Evolutionary conservation across 2,797 vertebrate species (phyloP), one percentile per base, ranked within the genome.

Genomic region (Tiaroga cobitis): DNA sequence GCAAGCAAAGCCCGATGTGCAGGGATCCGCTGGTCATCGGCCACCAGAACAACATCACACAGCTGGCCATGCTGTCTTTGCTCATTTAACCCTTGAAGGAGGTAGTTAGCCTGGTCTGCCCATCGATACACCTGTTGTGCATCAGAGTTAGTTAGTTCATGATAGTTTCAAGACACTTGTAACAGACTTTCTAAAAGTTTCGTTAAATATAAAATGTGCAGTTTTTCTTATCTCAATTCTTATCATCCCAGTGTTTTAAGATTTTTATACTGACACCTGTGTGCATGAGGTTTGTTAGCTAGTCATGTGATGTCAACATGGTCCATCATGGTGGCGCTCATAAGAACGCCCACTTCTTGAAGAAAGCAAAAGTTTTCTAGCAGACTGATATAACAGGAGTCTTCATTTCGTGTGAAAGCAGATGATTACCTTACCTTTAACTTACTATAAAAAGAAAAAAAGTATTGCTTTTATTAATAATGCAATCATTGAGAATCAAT

Each of bases 1-100:
- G 97, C 97, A 16, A 99, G 94, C 26, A 99, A 92, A 87, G 97
- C 97, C 2, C 97, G 93, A 91, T 99, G 98, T 19, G 97, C 98
- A 0, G 96, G 95, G 67, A 98, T 90, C 0, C 93, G 91, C 91
- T 95, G 96, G 3, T 95, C 95, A 0, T 97, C 96, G 0, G 96
- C 97, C 90, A 99, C 95, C 5, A 99, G 94, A 43, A 97, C 92
- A 24, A 99, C 95, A 7, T 99, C 97, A 2, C 98, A 99, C 92
- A 99, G 97, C 41, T 95, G 96, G 34, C 95, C 93, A 0, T 92
- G 94, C 79, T 94, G 95, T 39, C 97, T 94, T 94, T 98, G 97
- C 83, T 97, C 95, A 0, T 97, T 96, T 61, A 99, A 94, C 80
- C 97, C 96, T 91, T 95, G 96, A 82, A 99, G 92, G 29, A 98